A percentile compares a stretch with the other conserved stretches of the same genome.
phyloP scores from a whole-genome alignment of 2,113 vertebrate genomes.

The Sinocyclocheilus anophthalmus region DNA sequence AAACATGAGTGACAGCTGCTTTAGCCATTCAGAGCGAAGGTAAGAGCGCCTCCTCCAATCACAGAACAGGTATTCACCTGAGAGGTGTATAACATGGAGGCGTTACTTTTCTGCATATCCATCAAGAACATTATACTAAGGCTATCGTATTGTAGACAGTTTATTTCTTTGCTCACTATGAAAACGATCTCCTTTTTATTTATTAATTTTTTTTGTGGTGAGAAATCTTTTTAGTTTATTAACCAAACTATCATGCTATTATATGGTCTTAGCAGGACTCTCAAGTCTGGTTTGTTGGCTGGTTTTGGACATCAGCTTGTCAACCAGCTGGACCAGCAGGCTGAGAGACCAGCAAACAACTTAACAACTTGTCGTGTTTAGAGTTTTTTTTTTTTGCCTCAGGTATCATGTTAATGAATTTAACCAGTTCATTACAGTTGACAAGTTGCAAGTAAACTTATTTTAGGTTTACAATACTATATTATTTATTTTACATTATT shows the following conservation, averaged over 20 bases:
- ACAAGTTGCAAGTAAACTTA: too few species aligned
- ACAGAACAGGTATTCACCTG: constrained; percentile 47
- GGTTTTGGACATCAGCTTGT: too few species aligned
- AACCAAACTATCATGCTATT: background rate
- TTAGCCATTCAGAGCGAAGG: constrained; percentile 54
- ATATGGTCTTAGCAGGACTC: too few species aligned
- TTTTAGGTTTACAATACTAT: too few species aligned
- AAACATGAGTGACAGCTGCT: constrained; percentile 43
- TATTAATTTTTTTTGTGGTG: background rate
- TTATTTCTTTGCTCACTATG: background rate
- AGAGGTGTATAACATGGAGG: constrained; percentile 18
- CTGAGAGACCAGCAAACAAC: too few species aligned
- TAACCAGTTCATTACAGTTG: too few species aligned
- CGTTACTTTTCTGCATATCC: background rate
- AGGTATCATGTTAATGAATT: too few species aligned
- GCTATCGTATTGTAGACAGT: background rate
- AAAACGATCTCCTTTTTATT: background rate
- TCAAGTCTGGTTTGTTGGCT: too few species aligned
- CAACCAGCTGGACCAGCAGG: too few species aligned
- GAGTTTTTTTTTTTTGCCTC: too few species aligned
- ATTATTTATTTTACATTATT: too few species aligned
- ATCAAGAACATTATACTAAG: background rate
- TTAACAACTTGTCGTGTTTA: too few species aligned
- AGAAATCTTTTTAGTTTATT: background rate
- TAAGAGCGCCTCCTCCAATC: constrained; percentile 48